Evolutionary conservation across 1,140 invertebrate genomes (phyloP).

Genomic region (Penaeus japonicus): DNA sequence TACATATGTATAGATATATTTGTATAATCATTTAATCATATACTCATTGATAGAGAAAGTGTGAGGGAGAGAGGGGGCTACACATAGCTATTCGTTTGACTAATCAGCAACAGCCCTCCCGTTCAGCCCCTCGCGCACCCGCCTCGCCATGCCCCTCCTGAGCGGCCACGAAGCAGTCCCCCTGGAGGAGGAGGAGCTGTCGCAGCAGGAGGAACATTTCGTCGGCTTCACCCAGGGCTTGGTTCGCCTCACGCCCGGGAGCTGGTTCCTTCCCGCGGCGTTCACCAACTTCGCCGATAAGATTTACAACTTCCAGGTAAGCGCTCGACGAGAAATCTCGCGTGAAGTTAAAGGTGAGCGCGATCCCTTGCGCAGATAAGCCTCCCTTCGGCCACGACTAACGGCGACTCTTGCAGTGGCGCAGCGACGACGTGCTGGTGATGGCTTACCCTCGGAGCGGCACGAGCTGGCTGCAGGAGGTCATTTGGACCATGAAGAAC

Average conservation of each 20-base stretch:
- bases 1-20: too few relatives aligned
- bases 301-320: conserved; percentile 21
- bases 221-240: conserved; percentile 1
- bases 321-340: neutral
- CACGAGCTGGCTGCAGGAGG: conserved; percentile 72
- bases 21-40: too few relatives aligned
- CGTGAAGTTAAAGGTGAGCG: neutral
- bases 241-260: conserved; percentile 22
- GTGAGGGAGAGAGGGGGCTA: too few relatives aligned
- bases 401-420: neutral
- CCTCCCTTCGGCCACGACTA: neutral
- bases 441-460: conserved; percentile 83
- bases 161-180: conserved; percentile 7
- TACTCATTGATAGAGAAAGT: too few relatives aligned
- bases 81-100: too few relatives aligned
- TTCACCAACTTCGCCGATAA: conserved; percentile 21
- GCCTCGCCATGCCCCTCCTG: too few relatives aligned
- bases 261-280: neutral
- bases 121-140: too few relatives aligned
- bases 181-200: neutral
- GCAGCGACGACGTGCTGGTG: conserved; percentile 62
- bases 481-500: conserved; percentile 54
- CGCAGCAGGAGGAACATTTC: neutral
- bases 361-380: neutral
- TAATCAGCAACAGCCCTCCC: too few relatives aligned